These are phyloP conservation scores for Bryconaethiops microstoma DNA, from an alignment of 2,797 vertebrate species.

Conservation along the genomic window DNA sequence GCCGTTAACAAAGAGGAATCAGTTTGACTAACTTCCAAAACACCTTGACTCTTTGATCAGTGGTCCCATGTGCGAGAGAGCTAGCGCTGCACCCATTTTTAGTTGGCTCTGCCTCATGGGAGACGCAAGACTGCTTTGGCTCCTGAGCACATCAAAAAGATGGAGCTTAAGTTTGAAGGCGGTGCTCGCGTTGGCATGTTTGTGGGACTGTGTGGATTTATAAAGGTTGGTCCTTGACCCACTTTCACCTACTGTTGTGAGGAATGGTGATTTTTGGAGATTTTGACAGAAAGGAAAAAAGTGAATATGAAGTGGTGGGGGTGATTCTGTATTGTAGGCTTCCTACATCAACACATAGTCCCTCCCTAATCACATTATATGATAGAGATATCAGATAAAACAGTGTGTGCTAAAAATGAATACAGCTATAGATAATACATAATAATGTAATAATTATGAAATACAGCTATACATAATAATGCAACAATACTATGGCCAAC, in stretches of 20 bases:
- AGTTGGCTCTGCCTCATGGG: constrained; percentile 30
- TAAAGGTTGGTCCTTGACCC: constrained; percentile 20
- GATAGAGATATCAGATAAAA: too few species aligned
- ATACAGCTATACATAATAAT: too few species aligned
- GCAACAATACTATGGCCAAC: too few species aligned
- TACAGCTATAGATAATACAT: too few species aligned
- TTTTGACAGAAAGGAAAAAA: neutral
- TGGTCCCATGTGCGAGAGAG: constrained; percentile 13
- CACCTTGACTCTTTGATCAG: constrained; percentile 53
- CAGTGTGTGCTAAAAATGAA: too few species aligned
- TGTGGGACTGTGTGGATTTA: constrained; percentile 7
- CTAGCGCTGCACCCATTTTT: constrained; percentile 34
- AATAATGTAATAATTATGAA: too few species aligned
- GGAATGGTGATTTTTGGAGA: neutral
- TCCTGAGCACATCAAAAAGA: constrained; percentile 36
- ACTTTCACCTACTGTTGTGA: constrained; percentile 1
- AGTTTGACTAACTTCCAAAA: constrained; percentile 44
- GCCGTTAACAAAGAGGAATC: constrained; percentile 46
- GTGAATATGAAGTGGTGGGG: neutral
- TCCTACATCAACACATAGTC: too few species aligned
- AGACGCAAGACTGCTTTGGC: constrained; percentile 3
- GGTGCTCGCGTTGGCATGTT: constrained; percentile 6
- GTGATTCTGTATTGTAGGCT: too few species aligned
- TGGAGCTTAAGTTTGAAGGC: constrained; percentile 8
- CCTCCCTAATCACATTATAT: too few species aligned